Evolutionary conservation across 2,888 invertebrate species (phyloP), one percentile per base, ranked within the genome.

Genomic region (Spisula subtruncata): DNA sequence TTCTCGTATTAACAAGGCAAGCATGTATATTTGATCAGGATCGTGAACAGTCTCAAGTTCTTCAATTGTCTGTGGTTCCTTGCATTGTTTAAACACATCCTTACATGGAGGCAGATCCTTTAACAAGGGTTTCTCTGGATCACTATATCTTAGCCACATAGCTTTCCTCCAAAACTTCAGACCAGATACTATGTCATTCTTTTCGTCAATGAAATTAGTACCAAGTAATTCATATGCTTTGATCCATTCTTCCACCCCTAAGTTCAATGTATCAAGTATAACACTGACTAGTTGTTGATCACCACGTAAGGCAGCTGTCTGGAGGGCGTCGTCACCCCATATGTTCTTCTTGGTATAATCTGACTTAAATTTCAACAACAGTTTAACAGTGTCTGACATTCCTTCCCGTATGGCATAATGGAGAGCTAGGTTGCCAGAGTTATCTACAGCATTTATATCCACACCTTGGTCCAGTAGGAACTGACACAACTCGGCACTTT

Each of bases 171-270:
- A 99, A 75, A 94, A 91, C n/a, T 87, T 89, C 2, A 95, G 35
- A 0, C 94, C 95, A 48, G 92, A 90, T 20, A 94, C 95, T 41
- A 96, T 97, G 97, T 98, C 98, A 97, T 98, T 98, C 96, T 98
- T 98, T 97, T 98, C 98, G 97, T 99, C 98, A 84, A 99, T 97
- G 97, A 98, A 98, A 87, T 99, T 98, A 32, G 98, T 98, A 0
- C 98, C 99, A 96, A 99, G 98, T 94, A 99, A 97, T 97, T 99
- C 99, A 96, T 98, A 98, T 12, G 98, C 98, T 97, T 99, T 98
- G 0, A 98, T 98, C 86, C 98, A 97, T 93, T 98, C 97, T 96
- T 98, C 98, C 2, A 97, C 97, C 41, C 97, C 95, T 97, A 98
- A 98, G 83, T 97, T 97, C 29, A 96, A 96, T 93, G 97, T 97